Evolutionary conservation across 1,140 invertebrate genomes (phyloP).

Genomic region (Drosophila hydei): DNA sequence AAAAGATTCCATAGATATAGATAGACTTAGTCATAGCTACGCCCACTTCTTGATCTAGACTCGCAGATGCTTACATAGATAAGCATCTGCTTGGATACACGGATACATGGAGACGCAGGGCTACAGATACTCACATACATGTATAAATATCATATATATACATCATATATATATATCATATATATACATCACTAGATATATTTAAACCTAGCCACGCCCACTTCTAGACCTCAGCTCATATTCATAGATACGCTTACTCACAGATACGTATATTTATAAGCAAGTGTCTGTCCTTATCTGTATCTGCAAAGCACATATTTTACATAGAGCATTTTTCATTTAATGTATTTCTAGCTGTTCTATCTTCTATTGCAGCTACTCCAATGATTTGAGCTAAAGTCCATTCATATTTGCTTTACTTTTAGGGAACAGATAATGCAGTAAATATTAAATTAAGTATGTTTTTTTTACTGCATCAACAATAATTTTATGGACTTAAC

Average conservation of each 20-base stretch:
- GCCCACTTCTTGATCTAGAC: no score
- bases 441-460: no score
- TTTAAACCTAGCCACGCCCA: no score
- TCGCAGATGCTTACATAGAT: no score
- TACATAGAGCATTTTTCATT: neutral
- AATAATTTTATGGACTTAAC: neutral
- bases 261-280: neutral
- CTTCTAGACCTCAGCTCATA: no score
- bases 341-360: neutral
- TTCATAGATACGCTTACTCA: neutral
- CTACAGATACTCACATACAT: no score
- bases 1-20: neutral
- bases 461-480: neutral
- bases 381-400: neutral
- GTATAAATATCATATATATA: no score
- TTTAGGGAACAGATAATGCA: neutral
- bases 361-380: neutral
- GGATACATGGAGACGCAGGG: no score
- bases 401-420: conserved; percentile 1
- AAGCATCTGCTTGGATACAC: no score
- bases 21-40: no score
- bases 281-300: neutral
- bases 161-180: no score
- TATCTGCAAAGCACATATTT: neutral
- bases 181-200: no score